Evolutionary conservation across 2,888 invertebrate genomes (phyloP).

Genomic region (Asteroscopus sphinx): DNA sequence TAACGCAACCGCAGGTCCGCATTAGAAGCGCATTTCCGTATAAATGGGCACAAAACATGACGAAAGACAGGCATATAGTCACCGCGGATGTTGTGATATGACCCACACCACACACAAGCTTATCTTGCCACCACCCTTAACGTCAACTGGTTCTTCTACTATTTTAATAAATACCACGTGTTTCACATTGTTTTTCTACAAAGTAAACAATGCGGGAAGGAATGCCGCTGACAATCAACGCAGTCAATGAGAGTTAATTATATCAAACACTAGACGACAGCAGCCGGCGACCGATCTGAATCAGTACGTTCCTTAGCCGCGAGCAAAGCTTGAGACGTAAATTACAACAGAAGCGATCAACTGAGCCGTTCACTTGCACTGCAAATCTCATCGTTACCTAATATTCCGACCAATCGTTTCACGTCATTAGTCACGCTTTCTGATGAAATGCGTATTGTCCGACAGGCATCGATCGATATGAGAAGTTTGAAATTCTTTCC

Average conservation of each 20-base stretch:
- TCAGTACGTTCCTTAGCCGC: constrained; percentile 60
- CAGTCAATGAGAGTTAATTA: constrained; percentile 81
- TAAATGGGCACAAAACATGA: constrained; percentile 70
- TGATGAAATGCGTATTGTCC: constrained; percentile 67
- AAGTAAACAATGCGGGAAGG: constrained; percentile 70
- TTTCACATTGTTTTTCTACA: constrained; percentile 63
- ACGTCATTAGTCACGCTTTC: constrained; percentile 75
- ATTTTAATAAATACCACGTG: constrained; percentile 65
- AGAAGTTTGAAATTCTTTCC: constrained; percentile 70
- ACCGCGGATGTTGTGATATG: constrained; percentile 64
- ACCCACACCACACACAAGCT: constrained; percentile 51
- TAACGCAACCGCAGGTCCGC: constrained; percentile 64
- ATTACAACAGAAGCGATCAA: constrained; percentile 76
- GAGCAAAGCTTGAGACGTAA: constrained; percentile 69
- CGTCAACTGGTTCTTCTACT: constrained; percentile 48
- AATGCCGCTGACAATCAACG: constrained; percentile 65
- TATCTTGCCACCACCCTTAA: constrained; percentile 56
- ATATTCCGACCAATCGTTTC: constrained; percentile 72
- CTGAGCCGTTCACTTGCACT: constrained; percentile 74
- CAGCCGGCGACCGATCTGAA: constrained; percentile 55
- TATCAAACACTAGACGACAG: constrained; percentile 75
- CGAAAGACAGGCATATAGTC: constrained; percentile 57
- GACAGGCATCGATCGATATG: constrained; percentile 62
- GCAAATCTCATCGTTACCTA: constrained; percentile 75
- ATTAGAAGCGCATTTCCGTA: constrained; percentile 74